Conservation (phyloP, 2,797 vertebrate species). For the Okamejei kenojei region DNA sequence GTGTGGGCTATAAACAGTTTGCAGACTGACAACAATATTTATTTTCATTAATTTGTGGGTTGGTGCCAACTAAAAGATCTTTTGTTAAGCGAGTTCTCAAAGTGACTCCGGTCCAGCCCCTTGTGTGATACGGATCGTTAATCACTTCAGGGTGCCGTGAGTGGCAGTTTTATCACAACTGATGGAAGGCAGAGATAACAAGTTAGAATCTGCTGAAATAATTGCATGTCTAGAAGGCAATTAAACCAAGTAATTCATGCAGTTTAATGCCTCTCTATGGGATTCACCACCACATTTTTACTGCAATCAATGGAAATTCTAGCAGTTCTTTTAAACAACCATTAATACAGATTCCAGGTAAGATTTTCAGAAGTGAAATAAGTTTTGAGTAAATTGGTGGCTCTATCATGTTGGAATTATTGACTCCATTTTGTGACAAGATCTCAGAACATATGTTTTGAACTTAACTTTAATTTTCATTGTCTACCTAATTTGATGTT, state of each 20-base stretch:
- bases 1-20: neutral
- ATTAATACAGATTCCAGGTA: neutral
- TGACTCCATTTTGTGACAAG: conserved; percentile 3
- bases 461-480: conserved; percentile 31
- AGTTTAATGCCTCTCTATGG: neutral
- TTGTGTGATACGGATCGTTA: neutral
- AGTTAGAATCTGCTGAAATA: neutral
- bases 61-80: neutral
- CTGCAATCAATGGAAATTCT: neutral
- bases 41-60: conserved; percentile 11
- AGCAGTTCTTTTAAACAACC: neutral
- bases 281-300: neutral
- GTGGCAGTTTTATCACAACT: neutral
- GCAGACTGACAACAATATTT: conserved; percentile 18
- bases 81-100: neutral
- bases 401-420: neutral
- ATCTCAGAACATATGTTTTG: conserved; percentile 18
- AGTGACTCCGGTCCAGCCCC: neutral
- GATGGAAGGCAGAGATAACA: conserved; percentile 21
- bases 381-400: neutral
- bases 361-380: conserved; percentile 9
- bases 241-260: neutral
- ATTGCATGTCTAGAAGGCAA: conserved; percentile 2
- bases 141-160: conserved; percentile 36
- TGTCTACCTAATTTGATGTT: conserved; percentile 34